Percentiles rank a stretch among this genome's conserved stretches.
Conservation (phyloP, 2,888 invertebrate species). For the Machimus atricapillus region DNA sequence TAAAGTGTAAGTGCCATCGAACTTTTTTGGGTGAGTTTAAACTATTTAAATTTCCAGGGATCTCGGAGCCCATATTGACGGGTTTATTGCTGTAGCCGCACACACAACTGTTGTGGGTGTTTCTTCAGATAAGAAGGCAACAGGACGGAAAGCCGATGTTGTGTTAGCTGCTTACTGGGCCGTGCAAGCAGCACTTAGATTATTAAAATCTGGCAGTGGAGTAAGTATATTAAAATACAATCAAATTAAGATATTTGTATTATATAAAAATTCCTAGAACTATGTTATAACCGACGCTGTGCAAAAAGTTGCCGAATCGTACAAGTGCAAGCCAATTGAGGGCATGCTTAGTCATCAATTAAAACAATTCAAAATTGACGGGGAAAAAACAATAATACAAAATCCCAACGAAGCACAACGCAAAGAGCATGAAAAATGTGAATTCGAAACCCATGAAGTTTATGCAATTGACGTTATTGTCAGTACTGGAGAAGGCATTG, state of each 20-base stretch:
- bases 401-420: constrained; percentile 97
- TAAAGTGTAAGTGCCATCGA: constrained; percentile 82
- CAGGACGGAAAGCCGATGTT: constrained; percentile 92
- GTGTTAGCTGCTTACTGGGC: constrained; percentile 94
- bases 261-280: constrained; percentile 67
- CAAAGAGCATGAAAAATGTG: constrained; percentile 96
- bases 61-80: constrained; percentile 98
- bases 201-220: constrained; percentile 90
- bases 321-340: constrained; percentile 97
- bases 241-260: background rate
- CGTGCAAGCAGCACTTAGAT: constrained; percentile 91
- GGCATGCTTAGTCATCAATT: constrained; percentile 95
- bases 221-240: constrained; percentile 63
- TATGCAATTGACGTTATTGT: constrained; percentile 98
- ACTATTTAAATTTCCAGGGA: constrained; percentile 69
- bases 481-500: constrained; percentile 93
- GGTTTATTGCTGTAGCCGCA: constrained; percentile 97
- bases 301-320: constrained; percentile 91
- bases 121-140: constrained; percentile 74
- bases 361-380: constrained; percentile 96
- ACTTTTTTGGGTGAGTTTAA: background rate
- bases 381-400: constrained; percentile 96
- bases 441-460: constrained; percentile 95
- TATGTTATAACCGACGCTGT: constrained; percentile 90
- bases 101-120: constrained; percentile 93